phyloP scores from a whole-genome alignment of 1,140 invertebrate genomes.

The Trichonephila clavata region DNA sequence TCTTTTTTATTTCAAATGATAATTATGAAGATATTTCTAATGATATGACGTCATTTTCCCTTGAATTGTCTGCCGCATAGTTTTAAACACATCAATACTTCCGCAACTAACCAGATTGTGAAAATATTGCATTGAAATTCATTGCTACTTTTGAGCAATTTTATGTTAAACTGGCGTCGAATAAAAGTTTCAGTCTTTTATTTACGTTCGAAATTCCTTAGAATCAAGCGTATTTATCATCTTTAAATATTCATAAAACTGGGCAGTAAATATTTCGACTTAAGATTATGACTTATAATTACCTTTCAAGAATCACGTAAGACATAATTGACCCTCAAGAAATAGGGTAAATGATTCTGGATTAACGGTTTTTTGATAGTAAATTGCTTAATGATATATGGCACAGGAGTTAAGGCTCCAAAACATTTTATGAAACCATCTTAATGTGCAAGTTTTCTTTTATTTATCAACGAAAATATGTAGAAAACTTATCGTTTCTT shows the following conservation, averaged over 20 bases:
- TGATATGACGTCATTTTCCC: no score
- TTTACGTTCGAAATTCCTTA: not conserved
- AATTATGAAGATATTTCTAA: no score
- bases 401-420: not conserved
- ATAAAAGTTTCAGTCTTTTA: not conserved
- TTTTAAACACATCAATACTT: not conserved
- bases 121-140: not conserved
- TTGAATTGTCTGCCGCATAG: not conserved
- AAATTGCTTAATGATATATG: not conserved
- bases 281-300: not conserved
- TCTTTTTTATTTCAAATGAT: no score
- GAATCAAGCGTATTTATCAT: conserved; percentile 6
- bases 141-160: not conserved
- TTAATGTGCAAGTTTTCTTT: not conserved
- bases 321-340: not conserved
- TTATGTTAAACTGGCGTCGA: conserved; percentile 2
- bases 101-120: not conserved
- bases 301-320: not conserved
- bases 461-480: not conserved
- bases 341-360: not conserved
- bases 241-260: not conserved
- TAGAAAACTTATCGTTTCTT: not conserved
- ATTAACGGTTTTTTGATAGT: conserved; percentile 12
- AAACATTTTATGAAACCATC: not conserved
- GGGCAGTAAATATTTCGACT: not conserved